These are phyloP conservation scores for Glaucomys volans DNA, from an alignment of 2,113 vertebrate genomes.

Conservation along the genomic window DNA sequence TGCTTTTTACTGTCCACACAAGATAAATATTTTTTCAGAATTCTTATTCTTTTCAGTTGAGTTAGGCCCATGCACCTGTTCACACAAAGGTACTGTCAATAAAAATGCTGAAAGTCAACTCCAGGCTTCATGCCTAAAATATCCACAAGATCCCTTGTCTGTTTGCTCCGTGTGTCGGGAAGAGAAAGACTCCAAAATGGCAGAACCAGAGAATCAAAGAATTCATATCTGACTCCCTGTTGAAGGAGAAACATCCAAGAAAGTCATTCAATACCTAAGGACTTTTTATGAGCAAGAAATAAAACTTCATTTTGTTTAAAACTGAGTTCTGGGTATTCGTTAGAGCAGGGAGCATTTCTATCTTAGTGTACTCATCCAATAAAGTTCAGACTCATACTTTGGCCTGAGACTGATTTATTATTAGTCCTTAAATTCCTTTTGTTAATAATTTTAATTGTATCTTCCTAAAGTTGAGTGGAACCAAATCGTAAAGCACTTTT, in stretches of 20 bases:
- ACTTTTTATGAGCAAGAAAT: background rate
- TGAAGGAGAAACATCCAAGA: background rate
- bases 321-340: background rate
- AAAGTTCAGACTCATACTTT: background rate
- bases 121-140: background rate
- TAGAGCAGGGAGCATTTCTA: background rate
- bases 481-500: constrained; percentile 19
- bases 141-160: background rate
- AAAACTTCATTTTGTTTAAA: background rate
- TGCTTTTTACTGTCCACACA: background rate
- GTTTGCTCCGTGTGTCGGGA: background rate
- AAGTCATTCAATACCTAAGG: background rate
- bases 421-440: background rate
- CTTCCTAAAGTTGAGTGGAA: background rate
- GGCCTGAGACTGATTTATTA: background rate
- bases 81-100: background rate
- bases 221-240: background rate
- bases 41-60: background rate
- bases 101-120: background rate
- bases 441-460: constrained; percentile 8
- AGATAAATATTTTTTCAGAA: background rate
- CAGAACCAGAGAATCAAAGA: background rate
- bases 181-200: background rate
- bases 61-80: background rate
- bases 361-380: background rate